phyloP scores from a whole-genome alignment of 2,113 vertebrate genomes.

The Struthidea cinerea region DNA sequence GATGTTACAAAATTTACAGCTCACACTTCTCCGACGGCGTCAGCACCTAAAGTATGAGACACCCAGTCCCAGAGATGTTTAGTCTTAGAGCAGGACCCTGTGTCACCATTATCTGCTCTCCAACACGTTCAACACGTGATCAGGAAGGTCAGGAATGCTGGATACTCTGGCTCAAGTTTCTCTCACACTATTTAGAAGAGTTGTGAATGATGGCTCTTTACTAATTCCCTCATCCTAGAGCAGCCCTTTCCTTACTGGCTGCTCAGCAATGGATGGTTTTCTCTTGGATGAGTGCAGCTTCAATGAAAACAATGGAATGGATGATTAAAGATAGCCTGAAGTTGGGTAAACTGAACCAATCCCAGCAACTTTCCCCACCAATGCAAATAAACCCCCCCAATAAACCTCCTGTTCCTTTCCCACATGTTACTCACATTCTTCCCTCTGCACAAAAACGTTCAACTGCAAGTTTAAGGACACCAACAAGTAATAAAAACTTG shows the following conservation, averaged over 20 bases:
- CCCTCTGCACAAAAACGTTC: background rate
- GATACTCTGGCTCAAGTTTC: background rate
- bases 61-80: background rate
- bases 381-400: background rate
- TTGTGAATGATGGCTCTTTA: background rate
- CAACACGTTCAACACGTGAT: background rate
- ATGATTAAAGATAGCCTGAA: background rate
- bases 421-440: background rate
- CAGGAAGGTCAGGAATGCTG: background rate
- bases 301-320: background rate
- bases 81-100: background rate
- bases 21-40: background rate
- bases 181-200: background rate
- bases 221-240: background rate
- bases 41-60: background rate
- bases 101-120: background rate
- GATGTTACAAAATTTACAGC: constrained; percentile 72
- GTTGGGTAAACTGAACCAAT: background rate
- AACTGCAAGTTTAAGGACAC: background rate
- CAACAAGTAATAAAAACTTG: background rate
- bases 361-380: background rate
- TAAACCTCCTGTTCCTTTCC: background rate
- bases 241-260: background rate
- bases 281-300: background rate
- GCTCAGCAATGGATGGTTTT: background rate